Evolutionary conservation across 2,113 vertebrate species (phyloP), one percentile per base, ranked within the genome.

Genomic region (Odocoileus virginianus): DNA sequence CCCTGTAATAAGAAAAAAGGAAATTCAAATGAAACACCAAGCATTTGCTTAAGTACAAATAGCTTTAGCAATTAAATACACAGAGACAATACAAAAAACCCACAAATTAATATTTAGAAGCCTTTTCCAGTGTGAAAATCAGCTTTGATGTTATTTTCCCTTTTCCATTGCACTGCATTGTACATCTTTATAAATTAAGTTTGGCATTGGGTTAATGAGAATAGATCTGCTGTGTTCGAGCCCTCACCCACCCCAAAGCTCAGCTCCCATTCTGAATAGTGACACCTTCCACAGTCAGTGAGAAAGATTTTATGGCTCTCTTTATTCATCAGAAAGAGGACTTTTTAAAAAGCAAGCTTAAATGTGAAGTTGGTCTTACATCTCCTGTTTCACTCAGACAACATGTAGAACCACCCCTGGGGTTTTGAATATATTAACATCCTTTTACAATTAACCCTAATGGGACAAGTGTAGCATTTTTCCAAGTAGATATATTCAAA

Each of bases 381-480:
- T 98, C 97, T 96, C 96, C 85, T 96, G 52, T 98, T 98, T 98
- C 95, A 94, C 96, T 97, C 90, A 98, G 67, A 97, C 89, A 98
- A 98, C 98, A 97, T 98, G 98, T 97, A 97, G 98, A 98, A 98
- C 97, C 96, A 96, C 98, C 98, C 98, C 95, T 98, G 97, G 98
- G 98, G 98, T 92, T 97, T 97, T 97, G 97, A 98, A 99, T 99
- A 98, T 96, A 98, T 99, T 99, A 98, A 98, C 98, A 98, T 98
- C 93, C 93, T 98, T 98, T 98, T 97, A 98, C 98, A 99, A 98
- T 98, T 99, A 99, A 97, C 98, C 98, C 98, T 99, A 99, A 98
- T 99, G 98, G 98, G 97, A 98, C 98, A 98, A 99, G 98, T 96
- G 95, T 98, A 94, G 95, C 85, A 28, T 91, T 98, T 98, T 96